Evolutionary conservation across 2,888 invertebrate genomes (phyloP).

Genomic region (Leucophenga maculata): DNA sequence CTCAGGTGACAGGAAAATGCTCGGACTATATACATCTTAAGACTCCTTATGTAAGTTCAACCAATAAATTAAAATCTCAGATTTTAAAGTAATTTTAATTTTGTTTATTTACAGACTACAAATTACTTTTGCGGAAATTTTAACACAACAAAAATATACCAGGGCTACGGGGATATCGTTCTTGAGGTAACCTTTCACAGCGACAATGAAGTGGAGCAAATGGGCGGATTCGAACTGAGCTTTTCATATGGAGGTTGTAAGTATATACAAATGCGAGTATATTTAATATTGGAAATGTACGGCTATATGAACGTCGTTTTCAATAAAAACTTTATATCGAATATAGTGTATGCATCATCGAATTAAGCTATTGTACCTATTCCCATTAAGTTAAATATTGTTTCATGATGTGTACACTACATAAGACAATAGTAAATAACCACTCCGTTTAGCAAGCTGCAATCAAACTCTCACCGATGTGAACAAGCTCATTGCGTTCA

Average conservation of each 20-base stretch:
- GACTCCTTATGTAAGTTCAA: constrained; percentile 43
- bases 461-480: constrained; percentile 76
- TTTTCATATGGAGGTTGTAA: constrained; percentile 74
- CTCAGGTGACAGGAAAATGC: constrained; percentile 65
- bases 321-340: too few relatives aligned
- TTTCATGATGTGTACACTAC: neutral
- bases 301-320: too few relatives aligned
- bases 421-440: neutral
- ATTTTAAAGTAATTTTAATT: neutral
- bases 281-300: neutral
- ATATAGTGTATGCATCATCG: neutral
- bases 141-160: constrained; percentile 37
- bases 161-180: neutral
- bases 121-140: constrained; percentile 48
- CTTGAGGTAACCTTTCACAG: constrained; percentile 58
- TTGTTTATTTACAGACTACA: constrained; percentile 5
- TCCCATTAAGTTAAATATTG: neutral
- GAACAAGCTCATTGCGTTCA: constrained; percentile 73
- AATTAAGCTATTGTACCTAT: neutral
- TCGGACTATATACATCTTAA: constrained; percentile 57
- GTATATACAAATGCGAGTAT: constrained; percentile 35
- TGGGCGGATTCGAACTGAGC: constrained; percentile 52
- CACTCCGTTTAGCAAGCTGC: constrained; percentile 52
- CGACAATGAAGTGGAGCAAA: constrained; percentile 42
- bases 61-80: neutral